These are phyloP conservation scores for Neuroterus valhalla DNA, from an alignment of 1,140 invertebrate species.

Conservation along the genomic window DNA sequence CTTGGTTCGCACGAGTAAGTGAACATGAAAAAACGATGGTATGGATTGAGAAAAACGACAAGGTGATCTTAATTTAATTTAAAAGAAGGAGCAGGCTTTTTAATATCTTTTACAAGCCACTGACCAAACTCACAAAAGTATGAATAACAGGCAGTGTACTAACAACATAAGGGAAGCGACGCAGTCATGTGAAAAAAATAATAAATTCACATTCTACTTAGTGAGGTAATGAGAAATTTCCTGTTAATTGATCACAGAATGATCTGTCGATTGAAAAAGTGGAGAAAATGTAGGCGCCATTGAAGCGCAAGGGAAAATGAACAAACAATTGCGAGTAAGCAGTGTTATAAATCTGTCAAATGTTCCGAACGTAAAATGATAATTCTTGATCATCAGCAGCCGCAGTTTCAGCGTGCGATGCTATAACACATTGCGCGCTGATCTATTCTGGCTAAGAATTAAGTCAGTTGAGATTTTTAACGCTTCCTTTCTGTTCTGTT, in stretches of 20 bases:
- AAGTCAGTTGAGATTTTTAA: slow-evolving; percentile 45
- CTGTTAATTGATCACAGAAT: slow-evolving; percentile 15
- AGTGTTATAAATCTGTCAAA: slow-evolving; percentile 36
- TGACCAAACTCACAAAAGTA: background rate
- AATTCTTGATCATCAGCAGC: slow-evolving; percentile 37
- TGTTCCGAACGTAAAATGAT: slow-evolving; percentile 36
- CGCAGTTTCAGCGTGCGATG: slow-evolving; percentile 57
- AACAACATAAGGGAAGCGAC: slow-evolving; percentile 1
- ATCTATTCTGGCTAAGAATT: slow-evolving; percentile 40
- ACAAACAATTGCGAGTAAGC: slow-evolving; percentile 43
- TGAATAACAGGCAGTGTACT: background rate
- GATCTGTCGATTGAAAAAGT: slow-evolving; percentile 32
- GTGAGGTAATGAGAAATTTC: slow-evolving; percentile 4
- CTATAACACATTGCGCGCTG: slow-evolving; percentile 66
- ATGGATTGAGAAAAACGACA: slow-evolving; percentile 11
- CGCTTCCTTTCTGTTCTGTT: slow-evolving; percentile 53
- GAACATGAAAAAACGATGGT: slow-evolving; percentile 8
- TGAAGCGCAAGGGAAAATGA: slow-evolving; percentile 52
- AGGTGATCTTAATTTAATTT: background rate
- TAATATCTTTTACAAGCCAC: background rate
- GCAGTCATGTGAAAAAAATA: background rate
- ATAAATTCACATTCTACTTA: background rate
- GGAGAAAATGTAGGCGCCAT: slow-evolving; percentile 48
- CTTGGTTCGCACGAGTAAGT: slow-evolving; percentile 12
- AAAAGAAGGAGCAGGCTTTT: slow-evolving; percentile 17